Conservation (phyloP, 2,888 invertebrate species). For the Brachyopa scutellaris region DNA sequence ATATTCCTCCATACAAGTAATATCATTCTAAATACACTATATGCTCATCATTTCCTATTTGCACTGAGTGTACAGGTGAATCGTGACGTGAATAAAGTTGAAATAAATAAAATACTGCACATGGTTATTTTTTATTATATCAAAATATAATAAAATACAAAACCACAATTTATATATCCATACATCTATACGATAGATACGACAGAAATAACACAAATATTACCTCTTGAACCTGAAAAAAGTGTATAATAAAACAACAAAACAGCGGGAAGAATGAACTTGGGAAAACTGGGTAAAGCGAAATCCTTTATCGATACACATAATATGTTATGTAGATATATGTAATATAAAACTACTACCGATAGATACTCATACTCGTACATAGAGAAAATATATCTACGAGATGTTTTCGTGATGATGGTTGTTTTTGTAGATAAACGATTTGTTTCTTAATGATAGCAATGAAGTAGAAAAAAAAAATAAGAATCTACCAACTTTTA, state of each 20-base stretch:
- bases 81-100: conserved; percentile 66
- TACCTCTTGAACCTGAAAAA: no score
- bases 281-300: not conserved
- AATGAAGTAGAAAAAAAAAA: not conserved
- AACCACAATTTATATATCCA: conserved; percentile 2
- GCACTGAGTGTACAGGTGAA: conserved; percentile 54
- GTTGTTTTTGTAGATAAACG: conserved; percentile 29
- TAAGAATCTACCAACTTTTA: conserved; percentile 7
- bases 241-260: no score
- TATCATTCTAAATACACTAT: conserved; percentile 26
- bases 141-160: conserved; percentile 24
- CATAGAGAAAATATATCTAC: not conserved
- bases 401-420: conserved; percentile 11
- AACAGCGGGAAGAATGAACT: conserved; percentile 11
- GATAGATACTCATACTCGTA: no score
- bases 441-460: conserved; percentile 36
- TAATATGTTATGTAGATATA: not conserved
- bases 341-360: not conserved
- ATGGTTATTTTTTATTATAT: conserved; percentile 2
- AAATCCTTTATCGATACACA: conserved; percentile 17
- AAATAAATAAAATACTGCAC: conserved; percentile 43
- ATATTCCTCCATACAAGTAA: not conserved
- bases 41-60: conserved; percentile 56
- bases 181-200: not conserved
- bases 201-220: conserved; percentile 1